phyloP scores from a whole-genome alignment of 2,888 invertebrate species.

The Dryomyza anilis region DNA sequence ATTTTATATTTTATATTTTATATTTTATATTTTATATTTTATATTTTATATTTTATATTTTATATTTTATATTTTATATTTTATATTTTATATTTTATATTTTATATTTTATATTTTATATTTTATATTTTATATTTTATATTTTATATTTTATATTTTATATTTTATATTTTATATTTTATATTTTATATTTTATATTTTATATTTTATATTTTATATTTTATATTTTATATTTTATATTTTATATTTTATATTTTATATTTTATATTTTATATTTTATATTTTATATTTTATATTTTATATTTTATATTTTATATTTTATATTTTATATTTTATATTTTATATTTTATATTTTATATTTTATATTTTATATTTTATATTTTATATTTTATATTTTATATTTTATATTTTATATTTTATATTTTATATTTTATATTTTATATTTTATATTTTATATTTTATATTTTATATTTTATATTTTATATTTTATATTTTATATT shows the following conservation, averaged over 20 bases:
- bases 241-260: not conserved
- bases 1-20: not conserved
- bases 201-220: not conserved
- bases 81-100: not conserved
- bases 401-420: not conserved
- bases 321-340: not conserved
- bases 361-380: constrained; percentile 11
- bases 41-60: not conserved
- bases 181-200: not conserved
- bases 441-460: not conserved
- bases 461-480: not conserved
- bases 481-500: not conserved
- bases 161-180: not conserved
- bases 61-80: not conserved
- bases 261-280: not conserved
- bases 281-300: not conserved
- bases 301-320: not conserved
- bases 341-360: constrained; percentile 24
- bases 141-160: not conserved
- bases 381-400: not conserved
- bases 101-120: not conserved
- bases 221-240: not conserved
- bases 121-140: not conserved
- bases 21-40: not conserved
- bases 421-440: not conserved